These are phyloP conservation scores for Timandra comae DNA, from an alignment of 2,888 invertebrate species.

Conservation along the genomic window DNA sequence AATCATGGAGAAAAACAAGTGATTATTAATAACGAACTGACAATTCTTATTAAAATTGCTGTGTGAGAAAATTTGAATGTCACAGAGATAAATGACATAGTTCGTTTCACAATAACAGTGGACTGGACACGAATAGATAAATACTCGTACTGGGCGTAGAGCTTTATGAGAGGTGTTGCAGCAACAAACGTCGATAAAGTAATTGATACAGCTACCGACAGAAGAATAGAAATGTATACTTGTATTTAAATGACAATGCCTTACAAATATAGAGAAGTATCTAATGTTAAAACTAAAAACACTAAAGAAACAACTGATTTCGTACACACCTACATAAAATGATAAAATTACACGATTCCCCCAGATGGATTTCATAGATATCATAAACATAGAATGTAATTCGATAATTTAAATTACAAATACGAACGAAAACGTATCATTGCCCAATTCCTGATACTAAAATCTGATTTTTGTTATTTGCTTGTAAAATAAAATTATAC, in stretches of 20 bases:
- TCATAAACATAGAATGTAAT: no score
- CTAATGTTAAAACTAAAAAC: no score
- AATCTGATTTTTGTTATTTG: constrained; percentile 8
- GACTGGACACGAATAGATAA: constrained; percentile 14
- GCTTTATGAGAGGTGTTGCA: constrained; percentile 20
- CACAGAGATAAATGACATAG: constrained; percentile 16
- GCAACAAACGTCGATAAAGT: constrained; percentile 28
- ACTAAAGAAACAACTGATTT: no score
- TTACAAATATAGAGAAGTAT: no score
- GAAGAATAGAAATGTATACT: no score
- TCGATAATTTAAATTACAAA: no score
- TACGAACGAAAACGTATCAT: no score
- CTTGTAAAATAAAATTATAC: background rate
- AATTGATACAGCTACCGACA: constrained; percentile 20
- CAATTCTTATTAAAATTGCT: constrained; percentile 9
- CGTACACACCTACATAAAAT: no score
- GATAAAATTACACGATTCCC: no score
- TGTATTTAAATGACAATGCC: no score
- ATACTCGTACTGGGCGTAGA: constrained; percentile 11
- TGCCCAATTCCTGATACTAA: no score
- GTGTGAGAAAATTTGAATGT: constrained; percentile 16
- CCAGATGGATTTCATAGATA: no score
- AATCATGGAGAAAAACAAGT: constrained; percentile 1
- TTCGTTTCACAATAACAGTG: constrained; percentile 20
- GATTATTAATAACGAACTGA: constrained; percentile 8